Conservation (phyloP, 1,140 invertebrate genomes). For the Ericerus pela region DNA sequence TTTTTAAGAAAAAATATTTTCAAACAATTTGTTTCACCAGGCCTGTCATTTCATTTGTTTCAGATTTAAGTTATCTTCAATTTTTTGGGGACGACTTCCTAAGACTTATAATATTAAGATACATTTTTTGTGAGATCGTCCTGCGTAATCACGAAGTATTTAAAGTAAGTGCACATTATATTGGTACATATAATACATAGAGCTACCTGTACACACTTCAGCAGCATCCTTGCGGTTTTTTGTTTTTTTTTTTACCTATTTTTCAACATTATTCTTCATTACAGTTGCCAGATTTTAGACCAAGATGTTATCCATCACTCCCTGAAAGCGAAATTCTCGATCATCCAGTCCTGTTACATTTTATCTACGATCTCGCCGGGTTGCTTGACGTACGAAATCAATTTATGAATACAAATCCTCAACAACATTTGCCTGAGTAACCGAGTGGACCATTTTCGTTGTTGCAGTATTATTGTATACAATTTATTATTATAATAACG, state of each 20-base stretch:
- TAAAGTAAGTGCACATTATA: slow-evolving; percentile 31
- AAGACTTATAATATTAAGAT: slow-evolving; percentile 68
- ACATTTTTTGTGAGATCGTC: slow-evolving; percentile 83
- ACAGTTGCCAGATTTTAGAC: slow-evolving; percentile 40
- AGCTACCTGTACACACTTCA: too few relatives aligned
- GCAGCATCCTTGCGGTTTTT: neutral
- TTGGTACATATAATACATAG: too few relatives aligned
- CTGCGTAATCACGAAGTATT: slow-evolving; percentile 67
- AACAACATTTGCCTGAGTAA: slow-evolving; percentile 4
- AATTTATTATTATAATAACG: too few relatives aligned
- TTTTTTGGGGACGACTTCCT: slow-evolving; percentile 93
- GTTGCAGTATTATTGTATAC: slow-evolving; percentile 7
- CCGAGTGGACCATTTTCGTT: slow-evolving; percentile 4
- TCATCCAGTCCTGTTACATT: slow-evolving; percentile 64
- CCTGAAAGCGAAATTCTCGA: slow-evolving; percentile 79
- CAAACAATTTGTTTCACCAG: too few relatives aligned
- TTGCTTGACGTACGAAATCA: slow-evolving; percentile 64
- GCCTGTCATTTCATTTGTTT: too few relatives aligned
- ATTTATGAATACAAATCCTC: slow-evolving; percentile 32
- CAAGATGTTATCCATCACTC: slow-evolving; percentile 65
- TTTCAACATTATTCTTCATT: neutral
- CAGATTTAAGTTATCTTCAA: slow-evolving; percentile 63
- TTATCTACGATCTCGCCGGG: slow-evolving; percentile 65
- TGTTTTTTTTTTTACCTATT: too few relatives aligned
- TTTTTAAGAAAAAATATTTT: too few relatives aligned